These are phyloP conservation scores for Coelopa frigida DNA, from an alignment of 1,140 invertebrate genomes.

Conservation along the genomic window DNA sequence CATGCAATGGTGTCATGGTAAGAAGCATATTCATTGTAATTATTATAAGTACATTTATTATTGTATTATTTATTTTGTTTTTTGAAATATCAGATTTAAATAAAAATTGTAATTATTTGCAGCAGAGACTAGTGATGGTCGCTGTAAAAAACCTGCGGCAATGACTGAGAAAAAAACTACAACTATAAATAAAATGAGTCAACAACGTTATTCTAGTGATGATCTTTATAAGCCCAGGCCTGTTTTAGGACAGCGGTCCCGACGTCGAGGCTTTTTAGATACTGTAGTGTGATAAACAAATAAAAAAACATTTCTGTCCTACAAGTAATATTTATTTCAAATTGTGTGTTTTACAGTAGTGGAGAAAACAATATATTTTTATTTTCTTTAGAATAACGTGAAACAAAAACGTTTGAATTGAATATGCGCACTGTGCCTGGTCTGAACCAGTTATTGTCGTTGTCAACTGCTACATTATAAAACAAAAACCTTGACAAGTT, in stretches of 20 bases:
- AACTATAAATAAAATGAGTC: constrained; percentile 29
- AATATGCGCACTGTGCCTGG: too few relatives aligned
- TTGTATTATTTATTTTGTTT: neutral
- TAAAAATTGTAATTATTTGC: neutral
- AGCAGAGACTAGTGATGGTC: neutral
- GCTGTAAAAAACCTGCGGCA: neutral
- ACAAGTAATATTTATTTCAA: too few relatives aligned
- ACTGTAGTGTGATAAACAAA: too few relatives aligned
- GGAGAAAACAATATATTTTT: too few relatives aligned
- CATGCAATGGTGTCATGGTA: neutral
- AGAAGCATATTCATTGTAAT: neutral
- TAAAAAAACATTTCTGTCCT: too few relatives aligned
- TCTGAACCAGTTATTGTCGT: too few relatives aligned
- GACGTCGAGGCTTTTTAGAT: constrained; percentile 33
- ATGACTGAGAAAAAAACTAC: too few relatives aligned
- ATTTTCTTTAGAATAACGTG: too few relatives aligned
- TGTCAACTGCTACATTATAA: too few relatives aligned
- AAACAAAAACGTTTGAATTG: too few relatives aligned
- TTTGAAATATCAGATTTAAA: neutral
- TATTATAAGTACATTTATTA: neutral
- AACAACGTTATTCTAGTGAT: constrained; percentile 54
- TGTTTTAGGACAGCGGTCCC: constrained; percentile 41
- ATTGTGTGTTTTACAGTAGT: too few relatives aligned
- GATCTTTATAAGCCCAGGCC: constrained; percentile 63
- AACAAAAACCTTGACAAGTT: too few relatives aligned